Base-by-base conservation (phyloP, 2,888 invertebrate genomes). In the Conomelus anceps region DNA sequence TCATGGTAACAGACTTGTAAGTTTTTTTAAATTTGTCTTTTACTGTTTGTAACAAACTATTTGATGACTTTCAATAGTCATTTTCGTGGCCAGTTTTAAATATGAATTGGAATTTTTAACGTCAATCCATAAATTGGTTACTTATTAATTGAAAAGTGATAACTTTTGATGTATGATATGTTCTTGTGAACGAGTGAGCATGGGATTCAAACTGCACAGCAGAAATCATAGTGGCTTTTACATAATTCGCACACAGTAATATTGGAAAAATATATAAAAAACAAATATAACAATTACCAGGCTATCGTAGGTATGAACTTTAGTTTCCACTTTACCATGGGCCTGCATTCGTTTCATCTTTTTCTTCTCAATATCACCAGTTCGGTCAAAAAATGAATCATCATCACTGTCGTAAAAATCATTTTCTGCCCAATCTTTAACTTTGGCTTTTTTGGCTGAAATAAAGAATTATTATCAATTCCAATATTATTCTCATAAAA, bases 401-500 rank as follows among this genome's bases (percentile, higher is more conserved):
- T 99, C 99, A 92, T 99, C 99, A 0, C 98, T 98, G 91, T 98
- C 97, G 93, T 98, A 98, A 93, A 95, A 98, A 93, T 98, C 99
- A 92, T 99, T 97, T 3, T 97, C 97, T 92, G 96, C 95, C 95
- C 97, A 97, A 91, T 97, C 96, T 91, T 96, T 96, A 13, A 94
- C 93, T 93, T 97, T 98, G 0, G 96, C 95, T 90, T 97, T 96
- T 0, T 97, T 96, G 93, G 98, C 98, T 97, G 92, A 89, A 91
- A 90, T 88, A 84, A 88, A 88, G 6, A 88, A 88, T 85, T 6
- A 90, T 88, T 87, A n/a, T 63, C 85, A 85, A 89, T 22, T 89
- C 26, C 22, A 23, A 90, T 29, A 85, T 86, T 63, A 22, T 29
- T 41, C n/a, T 89, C 88, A 29, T 86, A 22, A 87, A 89, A 89